phyloP scores from a whole-genome alignment of 2,797 vertebrate species.

The Harpia harpyja region DNA sequence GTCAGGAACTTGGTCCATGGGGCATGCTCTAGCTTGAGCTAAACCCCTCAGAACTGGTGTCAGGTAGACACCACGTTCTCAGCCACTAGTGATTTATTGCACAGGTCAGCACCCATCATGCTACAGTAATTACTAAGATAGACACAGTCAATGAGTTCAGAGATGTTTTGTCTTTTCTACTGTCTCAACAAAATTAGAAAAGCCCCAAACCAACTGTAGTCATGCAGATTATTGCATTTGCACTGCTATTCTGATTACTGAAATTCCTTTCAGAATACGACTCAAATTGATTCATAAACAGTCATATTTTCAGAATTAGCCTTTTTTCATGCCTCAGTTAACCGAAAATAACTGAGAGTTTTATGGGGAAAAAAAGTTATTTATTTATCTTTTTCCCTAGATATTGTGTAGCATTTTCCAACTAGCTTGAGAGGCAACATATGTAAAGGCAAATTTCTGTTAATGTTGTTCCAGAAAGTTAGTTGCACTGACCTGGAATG shows the following conservation, averaged over 20 bases:
- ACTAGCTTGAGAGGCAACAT: not conserved
- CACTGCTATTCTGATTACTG: not conserved
- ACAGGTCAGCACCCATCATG: not conserved
- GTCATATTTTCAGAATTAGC: not conserved
- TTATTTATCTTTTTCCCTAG: not conserved
- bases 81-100: not conserved
- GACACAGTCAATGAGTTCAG: not conserved
- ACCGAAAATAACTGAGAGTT: not conserved
- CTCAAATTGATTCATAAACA: not conserved
- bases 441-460: not conserved
- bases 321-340: not conserved
- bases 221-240: not conserved
- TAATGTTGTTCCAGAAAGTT: not conserved
- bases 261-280: not conserved
- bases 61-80: not conserved
- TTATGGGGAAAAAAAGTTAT: not conserved
- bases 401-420: not conserved
- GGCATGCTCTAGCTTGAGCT: not conserved
- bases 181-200: not conserved
- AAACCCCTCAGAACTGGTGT: not conserved
- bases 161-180: not conserved
- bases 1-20: not conserved
- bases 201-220: not conserved
- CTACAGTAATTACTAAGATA: not conserved
- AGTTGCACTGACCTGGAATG: not conserved